Percentiles rank a stretch among this genome's conserved stretches.
These are phyloP conservation scores for Cantharis rustica DNA, from an alignment of 2,888 invertebrate species.

Conservation along the genomic window DNA sequence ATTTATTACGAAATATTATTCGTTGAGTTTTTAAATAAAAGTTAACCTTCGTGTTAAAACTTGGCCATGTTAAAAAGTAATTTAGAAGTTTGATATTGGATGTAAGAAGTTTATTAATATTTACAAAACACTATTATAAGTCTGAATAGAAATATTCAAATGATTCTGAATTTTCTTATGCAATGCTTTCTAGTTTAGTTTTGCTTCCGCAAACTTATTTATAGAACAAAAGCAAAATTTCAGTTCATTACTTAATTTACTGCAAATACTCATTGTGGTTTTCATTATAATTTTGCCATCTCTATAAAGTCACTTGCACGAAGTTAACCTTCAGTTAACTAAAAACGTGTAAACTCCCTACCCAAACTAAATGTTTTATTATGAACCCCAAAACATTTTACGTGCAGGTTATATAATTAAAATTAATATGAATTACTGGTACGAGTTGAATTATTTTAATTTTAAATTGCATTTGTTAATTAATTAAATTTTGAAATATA, in stretches of 20 bases:
- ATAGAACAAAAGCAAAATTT: constrained; percentile 34
- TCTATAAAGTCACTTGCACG: constrained; percentile 11
- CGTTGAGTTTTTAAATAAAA: background rate
- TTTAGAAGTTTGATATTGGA: background rate
- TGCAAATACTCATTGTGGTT: constrained; percentile 22
- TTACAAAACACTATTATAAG: background rate
- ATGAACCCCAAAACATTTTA: constrained; percentile 7
- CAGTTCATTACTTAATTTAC: constrained; percentile 29
- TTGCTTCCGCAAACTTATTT: constrained; percentile 33
- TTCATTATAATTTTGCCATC: constrained; percentile 19
- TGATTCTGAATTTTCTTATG: background rate
- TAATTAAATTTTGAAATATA: background rate
- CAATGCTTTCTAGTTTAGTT: constrained; percentile 8
- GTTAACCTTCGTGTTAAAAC: background rate
- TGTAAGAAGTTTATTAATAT: background rate
- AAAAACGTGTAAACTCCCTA: constrained; percentile 4
- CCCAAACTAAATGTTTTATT: constrained; percentile 3
- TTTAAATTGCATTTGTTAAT: background rate
- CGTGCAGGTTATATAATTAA: constrained; percentile 9
- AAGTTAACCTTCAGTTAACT: constrained; percentile 13
- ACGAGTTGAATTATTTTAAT: background rate
- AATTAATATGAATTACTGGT: background rate
- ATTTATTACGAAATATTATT: background rate
- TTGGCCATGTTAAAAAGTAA: background rate
- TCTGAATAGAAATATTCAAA: background rate